phyloP scores from a whole-genome alignment of 2,888 invertebrate species.

The Drosophila macrospina region DNA sequence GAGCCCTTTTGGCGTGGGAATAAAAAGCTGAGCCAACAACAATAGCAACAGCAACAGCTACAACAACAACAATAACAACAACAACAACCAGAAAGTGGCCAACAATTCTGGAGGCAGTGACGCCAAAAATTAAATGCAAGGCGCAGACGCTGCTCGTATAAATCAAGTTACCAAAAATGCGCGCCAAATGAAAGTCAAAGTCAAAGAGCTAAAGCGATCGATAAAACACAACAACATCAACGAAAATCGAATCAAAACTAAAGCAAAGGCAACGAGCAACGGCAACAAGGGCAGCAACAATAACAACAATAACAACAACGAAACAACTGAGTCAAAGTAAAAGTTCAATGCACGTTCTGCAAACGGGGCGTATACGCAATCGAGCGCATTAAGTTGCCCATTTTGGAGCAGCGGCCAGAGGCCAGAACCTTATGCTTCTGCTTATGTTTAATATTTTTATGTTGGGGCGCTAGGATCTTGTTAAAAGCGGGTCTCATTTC shows the following conservation, averaged over 20 bases:
- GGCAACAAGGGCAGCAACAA: conserved; percentile 37
- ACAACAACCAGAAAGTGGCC: conserved; percentile 6
- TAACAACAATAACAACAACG: conserved; percentile 33
- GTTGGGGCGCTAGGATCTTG: conserved; percentile 82
- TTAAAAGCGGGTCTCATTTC: conserved; percentile 79
- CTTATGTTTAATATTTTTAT: conserved; percentile 18
- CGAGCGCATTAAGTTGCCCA: conserved; percentile 69
- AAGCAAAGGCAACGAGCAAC: conserved; percentile 58
- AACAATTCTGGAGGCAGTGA: conserved; percentile 77
- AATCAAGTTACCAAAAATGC: conserved; percentile 61
- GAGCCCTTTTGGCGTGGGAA: conserved; percentile 71
- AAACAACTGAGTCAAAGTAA: conserved; percentile 46
- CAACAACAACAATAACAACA: conserved; percentile 12
- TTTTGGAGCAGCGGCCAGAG: conserved; percentile 34
- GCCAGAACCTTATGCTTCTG: conserved; percentile 39
- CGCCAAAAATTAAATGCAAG: conserved; percentile 74
- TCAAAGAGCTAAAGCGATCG: conserved; percentile 60
- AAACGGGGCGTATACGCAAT: conserved; percentile 80
- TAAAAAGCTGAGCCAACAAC: conserved; percentile 35
- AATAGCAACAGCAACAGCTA: conserved; percentile 21
- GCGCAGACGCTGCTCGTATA: conserved; percentile 55
- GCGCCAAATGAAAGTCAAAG: conserved; percentile 71
- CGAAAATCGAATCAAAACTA: conserved; percentile 72
- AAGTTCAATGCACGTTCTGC: conserved; percentile 81
- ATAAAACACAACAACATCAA: conserved; percentile 40